These are phyloP conservation scores for Probosciger aterrimus DNA, from an alignment of 2,113 vertebrate species.

Conservation along the genomic window DNA sequence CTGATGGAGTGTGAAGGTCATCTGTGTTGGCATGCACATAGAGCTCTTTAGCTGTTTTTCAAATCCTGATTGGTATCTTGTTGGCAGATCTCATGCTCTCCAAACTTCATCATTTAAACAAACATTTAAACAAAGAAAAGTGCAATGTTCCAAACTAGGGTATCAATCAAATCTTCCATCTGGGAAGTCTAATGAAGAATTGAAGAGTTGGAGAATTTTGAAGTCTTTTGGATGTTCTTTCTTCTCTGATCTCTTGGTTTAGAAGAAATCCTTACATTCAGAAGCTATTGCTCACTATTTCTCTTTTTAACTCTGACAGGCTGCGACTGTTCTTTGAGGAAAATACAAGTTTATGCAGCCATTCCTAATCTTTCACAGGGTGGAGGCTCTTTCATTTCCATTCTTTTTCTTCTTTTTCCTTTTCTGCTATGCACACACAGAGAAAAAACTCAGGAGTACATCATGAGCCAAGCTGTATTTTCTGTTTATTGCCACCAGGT, in stretches of 20 bases:
- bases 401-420: background rate
- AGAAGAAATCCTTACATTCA: background rate
- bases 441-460: slow-evolving; percentile 25
- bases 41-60: background rate
- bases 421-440: background rate
- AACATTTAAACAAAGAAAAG: background rate
- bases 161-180: background rate
- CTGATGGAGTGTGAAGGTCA: background rate
- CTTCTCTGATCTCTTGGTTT: background rate
- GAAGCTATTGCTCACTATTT: background rate
- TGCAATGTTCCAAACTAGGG: background rate
- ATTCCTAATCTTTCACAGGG: background rate
- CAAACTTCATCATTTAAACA: background rate
- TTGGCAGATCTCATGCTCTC: background rate
- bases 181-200: background rate
- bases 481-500: slow-evolving; percentile 77
- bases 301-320: background rate
- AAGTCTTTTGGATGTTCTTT: background rate
- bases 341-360: background rate
- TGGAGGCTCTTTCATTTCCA: background rate
- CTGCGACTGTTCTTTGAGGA: background rate
- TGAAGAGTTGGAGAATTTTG: background rate
- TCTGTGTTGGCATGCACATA: background rate
- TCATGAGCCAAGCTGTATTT: slow-evolving; percentile 65
- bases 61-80: background rate